These are phyloP conservation scores for Caenorhabditis virilis DNA, from an alignment of 2,888 invertebrate species.

Conservation along the genomic window DNA sequence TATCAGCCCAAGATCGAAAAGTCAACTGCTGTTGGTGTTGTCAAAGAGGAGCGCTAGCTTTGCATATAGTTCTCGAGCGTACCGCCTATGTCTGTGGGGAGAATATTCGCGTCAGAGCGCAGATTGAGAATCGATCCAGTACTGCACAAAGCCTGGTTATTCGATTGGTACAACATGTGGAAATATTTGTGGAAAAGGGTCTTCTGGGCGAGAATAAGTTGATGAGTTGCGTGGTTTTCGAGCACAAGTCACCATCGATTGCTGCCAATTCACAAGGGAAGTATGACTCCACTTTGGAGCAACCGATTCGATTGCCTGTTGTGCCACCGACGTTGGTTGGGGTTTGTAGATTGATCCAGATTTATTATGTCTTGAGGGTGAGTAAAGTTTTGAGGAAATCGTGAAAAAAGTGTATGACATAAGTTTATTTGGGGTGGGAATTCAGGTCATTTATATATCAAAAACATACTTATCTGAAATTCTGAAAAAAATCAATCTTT, in stretches of 20 bases:
- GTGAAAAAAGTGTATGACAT: too few relatives aligned
- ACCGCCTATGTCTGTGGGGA: constrained; percentile 76
- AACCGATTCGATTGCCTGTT: constrained; percentile 77
- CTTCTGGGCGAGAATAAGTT: constrained; percentile 79
- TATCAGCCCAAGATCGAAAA: constrained; percentile 75
- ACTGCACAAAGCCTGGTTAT: constrained; percentile 49
- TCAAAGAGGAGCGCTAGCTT: constrained; percentile 76
- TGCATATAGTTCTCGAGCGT: constrained; percentile 77
- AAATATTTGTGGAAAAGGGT: constrained; percentile 79
- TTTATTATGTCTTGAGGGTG: constrained; percentile 79
- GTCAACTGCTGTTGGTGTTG: constrained; percentile 79
- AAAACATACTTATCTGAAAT: constrained; percentile 3
- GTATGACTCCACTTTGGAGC: constrained; percentile 73
- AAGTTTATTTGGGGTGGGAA: too few relatives aligned
- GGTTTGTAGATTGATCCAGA: constrained; percentile 77
- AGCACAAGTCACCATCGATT: constrained; percentile 73
- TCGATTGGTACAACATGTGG: constrained; percentile 73
- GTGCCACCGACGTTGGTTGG: constrained; percentile 80
- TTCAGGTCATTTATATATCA: neutral
- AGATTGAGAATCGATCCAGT: constrained; percentile 67
- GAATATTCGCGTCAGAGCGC: constrained; percentile 59
- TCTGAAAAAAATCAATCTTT: neutral
- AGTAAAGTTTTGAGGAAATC: neutral
- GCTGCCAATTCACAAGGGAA: constrained; percentile 71
- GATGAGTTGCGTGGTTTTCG: constrained; percentile 77